A percentile compares a stretch with the other conserved stretches of the same genome.
Conservation (phyloP, 2,113 vertebrate species). For the Dendropsophus ebraccatus region DNA sequence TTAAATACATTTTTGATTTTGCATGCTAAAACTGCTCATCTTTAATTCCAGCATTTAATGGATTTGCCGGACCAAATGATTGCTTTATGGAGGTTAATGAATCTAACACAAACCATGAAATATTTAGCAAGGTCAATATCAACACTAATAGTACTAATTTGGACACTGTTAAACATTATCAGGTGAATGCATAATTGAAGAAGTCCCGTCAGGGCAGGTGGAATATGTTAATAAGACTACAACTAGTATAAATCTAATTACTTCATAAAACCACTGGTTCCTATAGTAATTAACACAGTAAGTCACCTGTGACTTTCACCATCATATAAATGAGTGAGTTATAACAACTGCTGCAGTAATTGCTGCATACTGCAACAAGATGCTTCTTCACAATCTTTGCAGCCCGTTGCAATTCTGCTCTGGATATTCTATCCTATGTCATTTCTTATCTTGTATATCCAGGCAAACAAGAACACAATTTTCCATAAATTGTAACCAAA, state of each 20-base stretch:
- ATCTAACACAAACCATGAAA: constrained; percentile 41
- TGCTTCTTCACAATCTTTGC: neutral
- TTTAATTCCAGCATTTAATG: constrained; percentile 35
- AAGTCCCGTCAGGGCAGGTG: constrained; percentile 21
- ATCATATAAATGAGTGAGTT: constrained; percentile 19
- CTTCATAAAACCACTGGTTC: constrained; percentile 35
- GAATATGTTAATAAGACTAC: constrained; percentile 27
- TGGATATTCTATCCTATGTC: neutral
- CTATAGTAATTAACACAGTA: constrained; percentile 38
- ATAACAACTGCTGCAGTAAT: neutral
- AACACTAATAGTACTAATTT: constrained; percentile 45
- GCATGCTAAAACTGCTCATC: neutral
- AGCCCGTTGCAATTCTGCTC: neutral
- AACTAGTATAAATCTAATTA: constrained; percentile 48
- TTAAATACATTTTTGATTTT: neutral
- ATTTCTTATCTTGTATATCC: constrained; percentile 15
- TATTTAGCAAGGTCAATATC: constrained; percentile 40
- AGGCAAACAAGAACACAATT: neutral
- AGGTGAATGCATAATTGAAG: constrained; percentile 38
- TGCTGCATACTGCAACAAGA: neutral
- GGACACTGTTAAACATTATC: constrained; percentile 25
- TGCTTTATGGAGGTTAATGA: constrained; percentile 37
- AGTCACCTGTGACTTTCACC: constrained; percentile 20
- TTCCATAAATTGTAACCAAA: neutral
- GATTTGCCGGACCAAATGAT: constrained; percentile 28